Percentiles rank a stretch among this genome's conserved stretches.
Conservation (phyloP, 2,888 invertebrate genomes). For the Acrobasis consociella region DNA sequence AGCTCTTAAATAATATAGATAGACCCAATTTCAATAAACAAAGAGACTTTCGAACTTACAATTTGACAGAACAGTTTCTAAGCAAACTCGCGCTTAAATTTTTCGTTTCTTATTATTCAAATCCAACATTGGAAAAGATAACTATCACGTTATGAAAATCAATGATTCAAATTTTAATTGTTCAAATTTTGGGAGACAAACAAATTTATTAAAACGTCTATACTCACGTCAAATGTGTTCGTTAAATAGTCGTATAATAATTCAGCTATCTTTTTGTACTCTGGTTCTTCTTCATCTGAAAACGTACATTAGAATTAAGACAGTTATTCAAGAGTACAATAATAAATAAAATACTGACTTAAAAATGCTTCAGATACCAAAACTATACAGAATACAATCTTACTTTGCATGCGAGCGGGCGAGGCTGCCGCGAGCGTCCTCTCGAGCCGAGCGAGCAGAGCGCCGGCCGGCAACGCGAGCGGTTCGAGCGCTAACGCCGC, state of each 20-base stretch:
- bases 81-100: too few relatives aligned
- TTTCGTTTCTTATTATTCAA: too few relatives aligned
- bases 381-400: background rate
- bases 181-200: too few relatives aligned
- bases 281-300: conserved; percentile 68
- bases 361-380: too few relatives aligned
- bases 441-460: conserved; percentile 85
- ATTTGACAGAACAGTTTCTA: too few relatives aligned
- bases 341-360: too few relatives aligned
- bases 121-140: too few relatives aligned
- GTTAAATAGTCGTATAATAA: conserved; percentile 64
- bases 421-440: conserved; percentile 84
- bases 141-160: too few relatives aligned
- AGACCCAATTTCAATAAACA: too few relatives aligned
- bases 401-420: conserved; percentile 85
- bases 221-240: conserved; percentile 69
- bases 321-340: background rate
- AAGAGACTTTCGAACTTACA: too few relatives aligned
- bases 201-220: background rate
- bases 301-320: conserved; percentile 26
- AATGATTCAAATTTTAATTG: too few relatives aligned
- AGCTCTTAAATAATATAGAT: too few relatives aligned
- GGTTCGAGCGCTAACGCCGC: conserved; percentile 88
- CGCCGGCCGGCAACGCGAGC: conserved; percentile 91
- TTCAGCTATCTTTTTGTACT: conserved; percentile 70